Conservation (phyloP, 2,888 invertebrate genomes). For the Clanis bilineata region DNA sequence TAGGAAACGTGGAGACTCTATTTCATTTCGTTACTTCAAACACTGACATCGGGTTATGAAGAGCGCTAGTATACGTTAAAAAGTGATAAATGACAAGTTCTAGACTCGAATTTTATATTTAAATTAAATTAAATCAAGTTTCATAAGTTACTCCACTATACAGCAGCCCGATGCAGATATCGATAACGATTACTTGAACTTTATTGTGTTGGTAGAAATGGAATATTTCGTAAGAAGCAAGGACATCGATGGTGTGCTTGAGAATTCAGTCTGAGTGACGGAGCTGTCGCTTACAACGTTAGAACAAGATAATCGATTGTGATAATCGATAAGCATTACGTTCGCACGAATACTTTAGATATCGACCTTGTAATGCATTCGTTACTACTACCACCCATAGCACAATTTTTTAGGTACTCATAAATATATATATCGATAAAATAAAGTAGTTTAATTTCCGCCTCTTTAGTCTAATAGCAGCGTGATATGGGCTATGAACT, state of each 20-base stretch:
- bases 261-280: not conserved
- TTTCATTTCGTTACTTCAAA: too few relatives aligned
- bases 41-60: too few relatives aligned
- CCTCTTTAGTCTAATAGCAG: too few relatives aligned
- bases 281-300: slow-evolving; percentile 2
- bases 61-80: too few relatives aligned
- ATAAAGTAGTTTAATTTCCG: not conserved
- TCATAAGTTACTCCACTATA: too few relatives aligned
- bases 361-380: slow-evolving; percentile 12
- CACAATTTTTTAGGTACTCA: not conserved
- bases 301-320: slow-evolving; percentile 1
- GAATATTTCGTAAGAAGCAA: not conserved
- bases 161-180: slow-evolving; percentile 4
- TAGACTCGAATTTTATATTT: too few relatives aligned
- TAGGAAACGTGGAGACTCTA: too few relatives aligned
- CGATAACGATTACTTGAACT: slow-evolving; percentile 12
- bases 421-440: not conserved
- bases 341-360: slow-evolving; percentile 6
- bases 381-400: not conserved
- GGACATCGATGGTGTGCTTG: not conserved
- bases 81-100: too few relatives aligned
- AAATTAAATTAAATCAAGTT: too few relatives aligned
- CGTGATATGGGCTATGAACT: too few relatives aligned
- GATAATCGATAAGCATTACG: slow-evolving; percentile 4
- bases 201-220: not conserved